Percentiles rank a stretch among this genome's conserved stretches.
Conservation (phyloP, 2,888 invertebrate genomes). For the Aelia acuminata region DNA sequence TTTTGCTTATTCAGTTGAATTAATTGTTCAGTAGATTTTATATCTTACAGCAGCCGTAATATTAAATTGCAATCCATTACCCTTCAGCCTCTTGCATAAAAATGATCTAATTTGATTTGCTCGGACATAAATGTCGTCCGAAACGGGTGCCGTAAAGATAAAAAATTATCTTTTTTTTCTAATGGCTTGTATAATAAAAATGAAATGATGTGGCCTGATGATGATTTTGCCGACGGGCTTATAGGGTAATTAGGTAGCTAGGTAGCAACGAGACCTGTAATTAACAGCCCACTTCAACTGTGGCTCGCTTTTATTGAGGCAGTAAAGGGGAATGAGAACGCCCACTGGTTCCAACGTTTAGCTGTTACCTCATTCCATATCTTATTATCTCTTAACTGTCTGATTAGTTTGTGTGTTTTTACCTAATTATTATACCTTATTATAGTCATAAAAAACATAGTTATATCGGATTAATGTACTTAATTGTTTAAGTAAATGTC, state of each 20-base stretch:
- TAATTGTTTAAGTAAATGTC: too few relatives aligned
- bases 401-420: not conserved
- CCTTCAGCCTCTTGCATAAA: not conserved
- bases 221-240: not conserved
- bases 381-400: not conserved
- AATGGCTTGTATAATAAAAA: not conserved
- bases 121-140: not conserved
- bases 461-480: too few relatives aligned
- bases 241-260: not conserved
- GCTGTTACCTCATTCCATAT: not conserved
- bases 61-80: not conserved
- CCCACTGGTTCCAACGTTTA: not conserved
- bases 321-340: not conserved
- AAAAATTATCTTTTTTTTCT: conserved; percentile 6
- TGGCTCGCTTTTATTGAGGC: conserved; percentile 22
- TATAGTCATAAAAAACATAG: too few relatives aligned
- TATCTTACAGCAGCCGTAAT: not conserved
- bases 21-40: not conserved
- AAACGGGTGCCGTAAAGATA: not conserved
- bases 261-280: not conserved
- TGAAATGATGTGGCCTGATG: not conserved
- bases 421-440: too few relatives aligned
- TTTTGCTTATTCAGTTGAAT: too few relatives aligned
- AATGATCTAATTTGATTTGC: not conserved
- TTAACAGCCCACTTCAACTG: conserved; percentile 24